Percentiles rank a stretch among this genome's conserved stretches.
Conservation (phyloP, 2,797 vertebrate genomes). For the Rhinogobio ventralis region DNA sequence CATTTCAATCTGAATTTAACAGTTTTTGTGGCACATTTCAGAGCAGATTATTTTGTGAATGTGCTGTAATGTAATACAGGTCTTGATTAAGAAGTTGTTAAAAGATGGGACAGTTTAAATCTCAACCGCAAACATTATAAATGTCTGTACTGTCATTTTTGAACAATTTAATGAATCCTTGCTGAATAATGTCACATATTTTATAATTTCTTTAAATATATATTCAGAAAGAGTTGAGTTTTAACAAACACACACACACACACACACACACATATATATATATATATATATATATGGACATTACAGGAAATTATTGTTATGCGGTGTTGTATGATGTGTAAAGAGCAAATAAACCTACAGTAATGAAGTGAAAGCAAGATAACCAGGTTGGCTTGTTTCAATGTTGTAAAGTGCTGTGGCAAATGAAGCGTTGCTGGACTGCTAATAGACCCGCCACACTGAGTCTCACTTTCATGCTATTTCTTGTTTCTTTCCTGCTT, state of each 20-base stretch:
- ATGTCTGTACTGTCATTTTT: not conserved
- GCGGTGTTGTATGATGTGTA: not conserved
- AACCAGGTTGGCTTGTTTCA: constrained; percentile 12
- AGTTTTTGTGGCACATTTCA: not conserved
- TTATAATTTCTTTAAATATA: not conserved
- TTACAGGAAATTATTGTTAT: not conserved
- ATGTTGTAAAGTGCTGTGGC: not conserved
- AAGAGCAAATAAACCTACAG: not conserved
- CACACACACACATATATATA: not conserved
- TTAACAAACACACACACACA: not conserved
- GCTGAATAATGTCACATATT: not conserved
- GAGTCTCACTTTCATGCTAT: constrained; percentile 3
- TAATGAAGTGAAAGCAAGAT: not conserved
- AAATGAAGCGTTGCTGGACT: not conserved
- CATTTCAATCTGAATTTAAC: not conserved
- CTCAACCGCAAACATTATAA: not conserved
- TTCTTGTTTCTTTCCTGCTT: constrained; percentile 17
- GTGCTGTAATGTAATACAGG: not conserved
- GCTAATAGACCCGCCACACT: not conserved
- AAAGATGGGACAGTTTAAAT: not conserved
- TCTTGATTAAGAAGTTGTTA: not conserved
- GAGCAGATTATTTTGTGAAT: not conserved
- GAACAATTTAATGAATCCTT: not conserved
- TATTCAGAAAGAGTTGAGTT: not conserved
- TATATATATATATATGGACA: not conserved